phyloP scores from a whole-genome alignment of 2,888 invertebrate genomes.

The Zootermopsis nevadensis region DNA sequence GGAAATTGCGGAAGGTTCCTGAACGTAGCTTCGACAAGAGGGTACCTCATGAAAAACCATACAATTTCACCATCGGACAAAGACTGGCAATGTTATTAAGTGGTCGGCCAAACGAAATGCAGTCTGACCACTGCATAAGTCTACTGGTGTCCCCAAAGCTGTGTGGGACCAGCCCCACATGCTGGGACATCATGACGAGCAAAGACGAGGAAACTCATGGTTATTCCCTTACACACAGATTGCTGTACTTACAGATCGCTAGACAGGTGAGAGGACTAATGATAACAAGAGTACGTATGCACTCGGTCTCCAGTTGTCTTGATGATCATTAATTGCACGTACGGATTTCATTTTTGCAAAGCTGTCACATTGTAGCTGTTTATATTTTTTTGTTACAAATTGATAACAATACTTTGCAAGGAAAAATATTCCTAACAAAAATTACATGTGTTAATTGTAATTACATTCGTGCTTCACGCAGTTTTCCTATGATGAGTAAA shows the following conservation, averaged over 20 bases:
- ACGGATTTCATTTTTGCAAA: no score
- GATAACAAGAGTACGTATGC: no score
- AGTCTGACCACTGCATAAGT: constrained; percentile 2
- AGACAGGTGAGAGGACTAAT: constrained; percentile 18
- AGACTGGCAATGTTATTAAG: not conserved
- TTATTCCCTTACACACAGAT: constrained; percentile 24
- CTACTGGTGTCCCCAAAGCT: not conserved
- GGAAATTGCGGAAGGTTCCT: not conserved
- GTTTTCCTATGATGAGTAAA: no score
- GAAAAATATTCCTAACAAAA: no score
- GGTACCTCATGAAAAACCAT: not conserved
- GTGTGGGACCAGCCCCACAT: not conserved
- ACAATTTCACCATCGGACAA: not conserved
- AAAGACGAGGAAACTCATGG: constrained; percentile 13
- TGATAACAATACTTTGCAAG: no score
- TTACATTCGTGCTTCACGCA: no score
- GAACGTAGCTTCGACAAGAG: not conserved
- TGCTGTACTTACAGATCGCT: not conserved
- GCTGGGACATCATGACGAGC: constrained; percentile 11
- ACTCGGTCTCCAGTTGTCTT: no score
- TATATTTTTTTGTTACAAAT: not conserved
- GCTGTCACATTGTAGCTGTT: no score
- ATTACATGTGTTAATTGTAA: no score
- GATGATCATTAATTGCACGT: no score
- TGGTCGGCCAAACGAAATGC: not conserved